Evolutionary conservation across 2,113 vertebrate genomes (phyloP).

Genomic region (Patagioenas fasciata): DNA sequence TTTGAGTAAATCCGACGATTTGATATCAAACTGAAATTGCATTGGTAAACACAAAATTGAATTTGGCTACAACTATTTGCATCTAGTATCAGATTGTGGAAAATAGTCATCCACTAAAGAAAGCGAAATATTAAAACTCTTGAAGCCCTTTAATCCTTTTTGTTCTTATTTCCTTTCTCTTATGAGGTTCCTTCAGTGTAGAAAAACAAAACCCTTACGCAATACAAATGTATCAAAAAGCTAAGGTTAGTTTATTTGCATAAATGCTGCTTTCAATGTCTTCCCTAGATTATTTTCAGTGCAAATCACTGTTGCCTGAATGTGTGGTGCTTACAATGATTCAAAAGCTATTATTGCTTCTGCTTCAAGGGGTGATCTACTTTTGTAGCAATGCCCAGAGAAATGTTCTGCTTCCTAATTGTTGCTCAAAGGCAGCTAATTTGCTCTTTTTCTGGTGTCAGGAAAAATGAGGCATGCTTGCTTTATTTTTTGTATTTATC

Average conservation of each 20-base stretch:
- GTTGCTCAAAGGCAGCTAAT: conserved; percentile 35
- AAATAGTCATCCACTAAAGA: conserved; percentile 9
- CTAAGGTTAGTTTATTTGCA: conserved; percentile 53
- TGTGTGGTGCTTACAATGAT: conserved; percentile 48
- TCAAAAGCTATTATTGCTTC: conserved; percentile 47
- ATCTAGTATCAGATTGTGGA: conserved; percentile 14
- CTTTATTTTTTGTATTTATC: background rate
- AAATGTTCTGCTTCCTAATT: conserved; percentile 45
- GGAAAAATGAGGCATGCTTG: background rate
- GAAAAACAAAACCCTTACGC: background rate
- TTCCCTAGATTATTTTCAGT: conserved; percentile 38
- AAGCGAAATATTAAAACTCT: conserved; percentile 53
- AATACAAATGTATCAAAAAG: conserved; percentile 13
- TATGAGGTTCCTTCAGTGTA: background rate
- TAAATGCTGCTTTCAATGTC: conserved; percentile 37
- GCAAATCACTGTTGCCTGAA: conserved; percentile 65
- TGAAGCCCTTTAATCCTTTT: conserved; percentile 53
- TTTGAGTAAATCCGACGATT: conserved; percentile 11
- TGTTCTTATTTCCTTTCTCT: conserved; percentile 34
- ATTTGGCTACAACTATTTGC: conserved; percentile 46
- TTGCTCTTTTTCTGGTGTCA: conserved; percentile 5
- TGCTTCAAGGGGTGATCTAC: conserved; percentile 57
- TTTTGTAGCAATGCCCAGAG: conserved; percentile 28
- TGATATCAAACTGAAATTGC: conserved; percentile 31
- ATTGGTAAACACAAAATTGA: conserved; percentile 47